These are phyloP conservation scores for Syngnathus scovelli DNA, from an alignment of 2,113 vertebrate genomes.

Conservation along the genomic window DNA sequence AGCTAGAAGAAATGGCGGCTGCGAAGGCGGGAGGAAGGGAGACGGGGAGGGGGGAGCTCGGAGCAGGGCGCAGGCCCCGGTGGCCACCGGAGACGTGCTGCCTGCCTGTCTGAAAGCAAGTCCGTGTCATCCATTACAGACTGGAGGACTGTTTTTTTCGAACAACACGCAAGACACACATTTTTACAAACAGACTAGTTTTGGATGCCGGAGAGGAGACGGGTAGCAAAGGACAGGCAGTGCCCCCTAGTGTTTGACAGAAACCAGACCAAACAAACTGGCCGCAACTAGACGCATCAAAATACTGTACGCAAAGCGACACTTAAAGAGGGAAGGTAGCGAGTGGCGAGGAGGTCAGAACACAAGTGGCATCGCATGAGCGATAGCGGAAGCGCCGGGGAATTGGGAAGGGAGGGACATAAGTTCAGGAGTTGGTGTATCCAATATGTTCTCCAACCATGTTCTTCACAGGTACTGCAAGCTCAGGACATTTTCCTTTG, in stretches of 20 bases:
- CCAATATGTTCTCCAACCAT: background rate
- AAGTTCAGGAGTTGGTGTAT: background rate
- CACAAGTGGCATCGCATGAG: conserved; percentile 53
- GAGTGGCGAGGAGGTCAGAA: conserved; percentile 34
- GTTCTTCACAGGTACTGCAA: no score
- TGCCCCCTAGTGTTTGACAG: conserved; percentile 96
- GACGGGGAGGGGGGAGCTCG: conserved; percentile 15
- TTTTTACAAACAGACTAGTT: conserved; percentile 41
- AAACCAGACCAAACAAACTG: conserved; percentile 67
- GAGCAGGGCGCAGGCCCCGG: conserved; percentile 23
- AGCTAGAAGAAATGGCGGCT: conserved; percentile 48
- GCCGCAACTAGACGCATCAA: conserved; percentile 47
- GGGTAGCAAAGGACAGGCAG: conserved; percentile 87
- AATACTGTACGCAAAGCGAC: conserved; percentile 19
- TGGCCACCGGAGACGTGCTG: conserved; percentile 59
- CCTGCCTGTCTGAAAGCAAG: conserved; percentile 68
- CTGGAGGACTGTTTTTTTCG: conserved; percentile 44
- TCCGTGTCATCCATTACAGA: conserved; percentile 75
- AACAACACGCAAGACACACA: conserved; percentile 31
- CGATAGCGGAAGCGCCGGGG: conserved; percentile 20
- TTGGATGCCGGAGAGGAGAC: conserved; percentile 49
- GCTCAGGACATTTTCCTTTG: no score
- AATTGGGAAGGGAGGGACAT: conserved; percentile 7
- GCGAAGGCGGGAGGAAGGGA: conserved; percentile 12
- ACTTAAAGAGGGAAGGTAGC: background rate